These are phyloP conservation scores for Hippocampus zosterae DNA, from an alignment of 2,113 vertebrate genomes.

Conservation along the genomic window DNA sequence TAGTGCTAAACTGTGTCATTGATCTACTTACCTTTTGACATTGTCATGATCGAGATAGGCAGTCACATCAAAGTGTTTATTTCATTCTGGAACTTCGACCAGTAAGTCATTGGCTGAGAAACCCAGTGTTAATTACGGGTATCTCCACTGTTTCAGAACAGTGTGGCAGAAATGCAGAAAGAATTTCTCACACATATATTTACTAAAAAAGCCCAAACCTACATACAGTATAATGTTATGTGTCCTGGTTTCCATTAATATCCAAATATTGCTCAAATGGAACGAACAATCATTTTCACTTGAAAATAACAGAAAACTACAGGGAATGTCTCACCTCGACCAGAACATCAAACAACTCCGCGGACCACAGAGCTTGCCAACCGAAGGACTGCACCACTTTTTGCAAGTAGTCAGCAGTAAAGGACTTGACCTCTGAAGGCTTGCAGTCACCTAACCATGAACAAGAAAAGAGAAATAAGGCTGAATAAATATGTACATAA, in stretches of 20 bases:
- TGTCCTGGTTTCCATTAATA: neutral
- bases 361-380: conserved; percentile 89
- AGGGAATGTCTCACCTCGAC: conserved; percentile 76
- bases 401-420: conserved; percentile 89
- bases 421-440: conserved; percentile 85
- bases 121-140: too few relatives aligned
- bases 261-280: neutral
- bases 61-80: too few relatives aligned
- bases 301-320: neutral
- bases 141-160: too few relatives aligned
- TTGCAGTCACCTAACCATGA: conserved; percentile 84
- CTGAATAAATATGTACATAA: neutral
- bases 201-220: too few relatives aligned
- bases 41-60: too few relatives aligned
- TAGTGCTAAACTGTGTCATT: too few relatives aligned
- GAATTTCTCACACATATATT: too few relatives aligned
- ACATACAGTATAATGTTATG: neutral
- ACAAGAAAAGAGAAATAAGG: neutral
- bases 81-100: too few relatives aligned
- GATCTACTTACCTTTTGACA: too few relatives aligned
- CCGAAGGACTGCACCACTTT: conserved; percentile 85
- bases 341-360: conserved; percentile 83
- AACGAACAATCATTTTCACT: neutral
- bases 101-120: too few relatives aligned
- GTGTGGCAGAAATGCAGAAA: too few relatives aligned